Evolutionary conservation across 2,113 vertebrate genomes (phyloP), one percentile per base, ranked within the genome.

Genomic region (Semnopithecus entellus): DNA sequence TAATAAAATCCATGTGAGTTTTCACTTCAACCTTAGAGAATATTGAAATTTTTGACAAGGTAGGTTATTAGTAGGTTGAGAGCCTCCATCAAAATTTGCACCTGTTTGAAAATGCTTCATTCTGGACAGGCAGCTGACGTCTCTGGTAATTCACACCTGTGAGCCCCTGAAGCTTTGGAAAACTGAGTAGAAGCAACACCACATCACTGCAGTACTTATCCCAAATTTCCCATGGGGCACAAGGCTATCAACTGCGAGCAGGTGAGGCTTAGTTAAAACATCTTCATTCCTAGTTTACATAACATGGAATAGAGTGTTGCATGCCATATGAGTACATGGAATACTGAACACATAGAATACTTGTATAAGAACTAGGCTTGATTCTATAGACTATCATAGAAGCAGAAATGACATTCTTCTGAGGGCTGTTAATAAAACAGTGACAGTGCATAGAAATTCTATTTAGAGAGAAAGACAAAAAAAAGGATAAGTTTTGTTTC

Each of bases 21-120:
- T 97, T 91, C 88, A 68, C 94, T 92, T 96, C 73, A 95, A 76
- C n/a, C 20, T 96, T 84, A 73, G 32, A 97, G 95, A 96, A 92
- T 38, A 83, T 8, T 59, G 30, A 89, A 76, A 95, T 70, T 93
- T 90, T 96, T 96, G 79, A 80, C 61, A 96, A 87, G 14, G 25
- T 76, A 70, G 14, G 5, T 78, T 97, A 88, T 97, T 84, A 96
- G 61, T 64, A 82, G 38, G 6, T 55, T 95, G 73, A 55, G 48
- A 86, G 3, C 4, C 52, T 72, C 2, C 22, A 59, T 79, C 25
- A 94, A 88, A 90, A 83, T 96, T 86, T 95, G 73, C 30, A 92
- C 64, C 89, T 95, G 70, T 38, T 95, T 91, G 79, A 94, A 92
- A 95, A 94, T 83, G 55, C 70, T 97, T 94, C 3, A 38, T 95